Evolutionary conservation across 2,113 vertebrate species (phyloP).

Genomic region (Syngnathus typhle): DNA sequence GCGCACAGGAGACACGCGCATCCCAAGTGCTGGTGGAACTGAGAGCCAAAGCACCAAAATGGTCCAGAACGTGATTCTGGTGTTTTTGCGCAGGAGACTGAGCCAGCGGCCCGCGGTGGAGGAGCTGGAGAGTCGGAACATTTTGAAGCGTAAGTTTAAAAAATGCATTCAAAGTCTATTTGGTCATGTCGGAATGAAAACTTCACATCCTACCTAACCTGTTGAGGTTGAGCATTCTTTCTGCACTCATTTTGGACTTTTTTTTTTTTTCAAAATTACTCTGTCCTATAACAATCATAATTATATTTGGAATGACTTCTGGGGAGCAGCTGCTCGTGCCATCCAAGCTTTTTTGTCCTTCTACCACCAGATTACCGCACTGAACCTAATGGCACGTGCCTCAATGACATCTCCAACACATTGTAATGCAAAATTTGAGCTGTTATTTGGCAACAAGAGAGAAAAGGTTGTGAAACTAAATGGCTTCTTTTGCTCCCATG

Average conservation of each 20-base stretch:
- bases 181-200: background rate
- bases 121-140: conserved; percentile 96
- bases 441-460: background rate
- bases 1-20: conserved; percentile 17
- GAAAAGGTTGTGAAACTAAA: background rate
- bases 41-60: conserved; percentile 50
- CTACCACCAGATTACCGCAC: background rate
- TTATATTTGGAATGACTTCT: no score
- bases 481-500: no score
- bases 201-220: no score
- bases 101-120: conserved; percentile 96
- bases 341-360: background rate
- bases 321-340: conserved; percentile 45
- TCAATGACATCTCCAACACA: background rate
- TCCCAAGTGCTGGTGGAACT: conserved; percentile 33
- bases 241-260: no score
- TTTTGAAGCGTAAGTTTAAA: conserved; percentile 89
- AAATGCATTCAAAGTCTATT: background rate
- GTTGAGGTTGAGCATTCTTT: no score
- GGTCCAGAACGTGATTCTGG: conserved; percentile 95
- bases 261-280: no score
- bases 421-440: background rate
- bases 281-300: no score
- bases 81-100: conserved; percentile 97
- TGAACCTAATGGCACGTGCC: background rate